phyloP scores from a whole-genome alignment of 2,797 vertebrate genomes.

The Crocidura indochinensis region DNA sequence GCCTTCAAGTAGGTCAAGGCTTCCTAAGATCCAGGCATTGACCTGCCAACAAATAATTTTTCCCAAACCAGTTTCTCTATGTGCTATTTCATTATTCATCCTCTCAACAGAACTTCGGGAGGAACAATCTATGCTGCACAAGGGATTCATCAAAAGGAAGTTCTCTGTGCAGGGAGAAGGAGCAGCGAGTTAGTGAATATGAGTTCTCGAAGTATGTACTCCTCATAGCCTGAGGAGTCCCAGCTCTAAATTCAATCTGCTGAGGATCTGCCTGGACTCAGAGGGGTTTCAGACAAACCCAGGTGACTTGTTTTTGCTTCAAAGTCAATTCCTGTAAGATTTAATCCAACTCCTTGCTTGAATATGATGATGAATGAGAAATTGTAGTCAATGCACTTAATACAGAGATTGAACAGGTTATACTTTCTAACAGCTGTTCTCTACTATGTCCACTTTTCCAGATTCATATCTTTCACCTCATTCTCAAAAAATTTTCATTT shows the following conservation, averaged over 20 bases:
- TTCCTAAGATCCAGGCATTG: slow-evolving; percentile 33
- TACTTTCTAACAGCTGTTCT: not conserved
- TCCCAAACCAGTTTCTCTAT: not conserved
- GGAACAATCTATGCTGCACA: not conserved
- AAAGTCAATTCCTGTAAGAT: slow-evolving; percentile 11
- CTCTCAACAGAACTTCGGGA: not conserved
- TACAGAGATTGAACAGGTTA: not conserved
- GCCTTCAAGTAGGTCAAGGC: not conserved
- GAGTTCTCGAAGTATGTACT: no score
- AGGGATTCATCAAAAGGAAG: not conserved
- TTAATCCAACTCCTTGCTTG: not conserved
- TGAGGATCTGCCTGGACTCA: not conserved
- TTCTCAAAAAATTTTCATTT: slow-evolving; percentile 42
- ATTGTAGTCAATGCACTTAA: not conserved
- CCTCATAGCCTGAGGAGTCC: not conserved
- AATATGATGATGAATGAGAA: slow-evolving; percentile 1
- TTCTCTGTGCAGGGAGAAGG: not conserved
- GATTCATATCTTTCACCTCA: not conserved
- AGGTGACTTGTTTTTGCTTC: slow-evolving; percentile 9
- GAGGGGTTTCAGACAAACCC: not conserved
- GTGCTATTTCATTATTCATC: not conserved
- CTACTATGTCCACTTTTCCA: not conserved
- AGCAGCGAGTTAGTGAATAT: no score
- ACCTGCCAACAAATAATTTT: not conserved
- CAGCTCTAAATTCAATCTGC: not conserved